A percentile compares a stretch with the other conserved stretches of the same genome.
phyloP scores from a whole-genome alignment of 2,888 invertebrate genomes.

The Trichopoda pennipes region DNA sequence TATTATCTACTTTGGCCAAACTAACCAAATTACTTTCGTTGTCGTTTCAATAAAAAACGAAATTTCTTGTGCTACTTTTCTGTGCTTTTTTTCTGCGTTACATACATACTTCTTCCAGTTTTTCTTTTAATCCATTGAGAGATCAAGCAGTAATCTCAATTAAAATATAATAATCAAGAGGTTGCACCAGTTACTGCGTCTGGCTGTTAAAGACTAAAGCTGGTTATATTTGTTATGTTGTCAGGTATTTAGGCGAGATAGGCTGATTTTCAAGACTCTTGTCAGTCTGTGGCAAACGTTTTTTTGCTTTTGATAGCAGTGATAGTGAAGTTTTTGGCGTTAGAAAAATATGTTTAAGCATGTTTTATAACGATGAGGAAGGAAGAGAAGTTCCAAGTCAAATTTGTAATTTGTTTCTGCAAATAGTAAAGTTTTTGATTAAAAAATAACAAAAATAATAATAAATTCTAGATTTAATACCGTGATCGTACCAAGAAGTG shows the following conservation, averaged over 20 bases:
- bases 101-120: constrained; percentile 19
- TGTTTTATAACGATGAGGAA: no score
- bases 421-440: no score
- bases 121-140: background rate
- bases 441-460: no score
- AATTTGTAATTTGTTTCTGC: no score
- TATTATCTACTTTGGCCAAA: constrained; percentile 49
- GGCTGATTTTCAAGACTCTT: constrained; percentile 32
- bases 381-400: no score
- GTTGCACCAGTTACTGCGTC: constrained; percentile 42
- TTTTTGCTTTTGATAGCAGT: constrained; percentile 23
- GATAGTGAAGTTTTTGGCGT: constrained; percentile 41
- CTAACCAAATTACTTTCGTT: constrained; percentile 71
- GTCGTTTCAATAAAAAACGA: constrained; percentile 69
- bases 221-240: constrained; percentile 16
- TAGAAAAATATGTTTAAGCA: background rate
- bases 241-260: constrained; percentile 2
- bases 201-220: constrained; percentile 25
- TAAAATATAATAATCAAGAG: constrained; percentile 67
- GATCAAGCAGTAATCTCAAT: constrained; percentile 48
- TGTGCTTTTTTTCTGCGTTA: constrained; percentile 35
- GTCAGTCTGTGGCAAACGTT: constrained; percentile 39
- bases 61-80: constrained; percentile 65
- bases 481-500: no score
- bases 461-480: no score